phyloP scores from a whole-genome alignment of 2,797 vertebrate genomes.

The Eupleurogrammus muticus region DNA sequence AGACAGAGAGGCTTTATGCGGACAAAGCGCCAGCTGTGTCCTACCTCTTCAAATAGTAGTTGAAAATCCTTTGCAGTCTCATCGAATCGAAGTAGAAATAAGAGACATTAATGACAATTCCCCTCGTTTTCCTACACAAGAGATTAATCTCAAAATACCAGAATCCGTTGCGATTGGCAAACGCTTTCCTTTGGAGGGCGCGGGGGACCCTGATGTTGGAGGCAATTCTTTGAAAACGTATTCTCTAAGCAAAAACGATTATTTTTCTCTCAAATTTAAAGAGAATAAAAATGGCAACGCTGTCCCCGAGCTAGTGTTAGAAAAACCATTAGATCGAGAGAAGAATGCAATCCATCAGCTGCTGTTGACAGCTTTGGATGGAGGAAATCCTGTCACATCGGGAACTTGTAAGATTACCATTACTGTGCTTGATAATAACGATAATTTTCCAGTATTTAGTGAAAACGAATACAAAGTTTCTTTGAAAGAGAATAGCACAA shows the following conservation, averaged over 20 bases:
- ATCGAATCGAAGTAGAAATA: slow-evolving; percentile 86
- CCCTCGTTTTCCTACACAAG: slow-evolving; percentile 56
- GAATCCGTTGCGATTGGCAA: slow-evolving; percentile 30
- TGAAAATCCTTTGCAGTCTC: slow-evolving; percentile 84
- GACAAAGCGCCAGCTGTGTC: slow-evolving; percentile 84
- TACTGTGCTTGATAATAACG: slow-evolving; percentile 62
- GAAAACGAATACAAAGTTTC: slow-evolving; percentile 44
- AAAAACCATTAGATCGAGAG: slow-evolving; percentile 70
- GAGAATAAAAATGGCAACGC: slow-evolving; percentile 48
- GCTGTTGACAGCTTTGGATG: slow-evolving; percentile 66
- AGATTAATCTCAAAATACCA: slow-evolving; percentile 22
- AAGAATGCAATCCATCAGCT: slow-evolving; percentile 54
- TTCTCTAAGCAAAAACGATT: slow-evolving; percentile 57
- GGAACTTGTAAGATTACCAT: slow-evolving; percentile 60
- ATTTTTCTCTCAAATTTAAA: slow-evolving; percentile 68
- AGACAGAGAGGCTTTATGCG: slow-evolving; percentile 87
- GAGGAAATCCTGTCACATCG: slow-evolving; percentile 62
- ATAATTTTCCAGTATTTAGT: slow-evolving; percentile 65
- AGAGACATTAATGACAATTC: slow-evolving; percentile 87
- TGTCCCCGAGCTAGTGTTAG: slow-evolving; percentile 66
- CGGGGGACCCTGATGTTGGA: slow-evolving; percentile 48
- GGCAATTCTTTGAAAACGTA: slow-evolving; percentile 62
- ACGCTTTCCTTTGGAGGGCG: slow-evolving; percentile 33
- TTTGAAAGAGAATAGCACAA: slow-evolving; percentile 35
- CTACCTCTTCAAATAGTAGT: slow-evolving; percentile 83